Conservation (phyloP, 2,113 vertebrate species). For the Zapornia atra region DNA sequence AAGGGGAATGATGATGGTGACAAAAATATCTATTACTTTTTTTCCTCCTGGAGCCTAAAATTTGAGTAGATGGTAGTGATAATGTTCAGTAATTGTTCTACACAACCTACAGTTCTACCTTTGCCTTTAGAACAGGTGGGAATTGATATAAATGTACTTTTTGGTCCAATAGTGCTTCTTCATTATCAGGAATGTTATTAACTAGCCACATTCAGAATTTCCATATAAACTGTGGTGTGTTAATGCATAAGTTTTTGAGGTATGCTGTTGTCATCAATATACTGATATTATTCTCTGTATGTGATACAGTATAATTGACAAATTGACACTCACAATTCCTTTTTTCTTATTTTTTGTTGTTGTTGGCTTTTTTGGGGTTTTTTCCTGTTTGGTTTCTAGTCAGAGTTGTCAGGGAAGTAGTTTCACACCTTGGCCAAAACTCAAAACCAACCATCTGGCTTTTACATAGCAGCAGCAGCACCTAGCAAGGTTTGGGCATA, state of each 20-base stretch:
- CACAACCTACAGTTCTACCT: not conserved
- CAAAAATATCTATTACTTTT: rapidly evolving
- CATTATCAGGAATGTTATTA: not conserved
- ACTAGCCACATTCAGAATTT: not conserved
- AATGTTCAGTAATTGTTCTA: not conserved
- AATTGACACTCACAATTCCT: not conserved
- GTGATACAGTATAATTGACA: not conserved
- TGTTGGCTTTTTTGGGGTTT: no score
- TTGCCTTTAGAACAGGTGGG: not conserved
- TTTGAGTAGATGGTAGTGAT: not conserved
- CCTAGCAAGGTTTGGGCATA: not conserved
- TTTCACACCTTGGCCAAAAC: not conserved
- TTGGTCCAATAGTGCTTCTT: not conserved
- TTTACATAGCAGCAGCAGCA: not conserved
- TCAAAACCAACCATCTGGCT: not conserved
- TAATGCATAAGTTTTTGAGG: not conserved
- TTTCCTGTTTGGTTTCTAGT: not conserved
- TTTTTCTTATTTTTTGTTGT: no score
- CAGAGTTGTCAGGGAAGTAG: not conserved
- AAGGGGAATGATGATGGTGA: not conserved
- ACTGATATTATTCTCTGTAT: not conserved
- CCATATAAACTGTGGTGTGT: not conserved
- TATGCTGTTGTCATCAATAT: not conserved
- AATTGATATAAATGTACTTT: not conserved
- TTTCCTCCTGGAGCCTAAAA: not conserved